Conservation (phyloP, 1,140 invertebrate genomes). For the Himalopsyche phryganea region DNA sequence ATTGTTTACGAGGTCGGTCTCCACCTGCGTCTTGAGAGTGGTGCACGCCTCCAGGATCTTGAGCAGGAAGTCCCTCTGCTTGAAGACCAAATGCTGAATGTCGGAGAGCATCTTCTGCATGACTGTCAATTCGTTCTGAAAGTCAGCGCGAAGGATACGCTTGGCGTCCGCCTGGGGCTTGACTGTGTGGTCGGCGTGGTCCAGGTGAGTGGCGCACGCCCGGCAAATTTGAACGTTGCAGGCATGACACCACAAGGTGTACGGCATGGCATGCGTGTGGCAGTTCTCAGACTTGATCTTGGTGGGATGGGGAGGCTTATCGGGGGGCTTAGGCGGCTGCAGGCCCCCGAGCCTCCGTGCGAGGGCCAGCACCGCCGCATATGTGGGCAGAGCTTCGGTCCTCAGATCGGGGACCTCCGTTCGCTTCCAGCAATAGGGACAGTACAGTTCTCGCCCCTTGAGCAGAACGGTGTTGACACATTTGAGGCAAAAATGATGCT, state of each 20-base stretch:
- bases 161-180: conserved; percentile 65
- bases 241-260: conserved; percentile 68
- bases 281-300: conserved; percentile 59
- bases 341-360: conserved; percentile 52
- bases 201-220: conserved; percentile 61
- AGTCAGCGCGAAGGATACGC: conserved; percentile 62
- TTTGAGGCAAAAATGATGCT: conserved; percentile 71
- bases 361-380: conserved; percentile 60
- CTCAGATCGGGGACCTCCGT: conserved; percentile 60
- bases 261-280: conserved; percentile 68
- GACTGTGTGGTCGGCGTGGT: conserved; percentile 63
- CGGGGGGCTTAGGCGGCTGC: conserved; percentile 16
- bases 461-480: conserved; percentile 64
- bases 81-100: conserved; percentile 61
- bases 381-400: conserved; percentile 63
- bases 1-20: conserved; percentile 66
- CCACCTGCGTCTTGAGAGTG: conserved; percentile 67
- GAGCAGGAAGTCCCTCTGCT: conserved; percentile 66
- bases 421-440: conserved; percentile 66
- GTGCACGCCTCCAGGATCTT: conserved; percentile 72
- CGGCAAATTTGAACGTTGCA: conserved; percentile 63
- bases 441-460: conserved; percentile 62
- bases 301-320: conserved; percentile 21
- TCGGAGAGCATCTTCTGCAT: conserved; percentile 58
- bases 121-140: conserved; percentile 50